phyloP scores from a whole-genome alignment of 2,797 vertebrate species.

The Sebastes glaucus region DNA sequence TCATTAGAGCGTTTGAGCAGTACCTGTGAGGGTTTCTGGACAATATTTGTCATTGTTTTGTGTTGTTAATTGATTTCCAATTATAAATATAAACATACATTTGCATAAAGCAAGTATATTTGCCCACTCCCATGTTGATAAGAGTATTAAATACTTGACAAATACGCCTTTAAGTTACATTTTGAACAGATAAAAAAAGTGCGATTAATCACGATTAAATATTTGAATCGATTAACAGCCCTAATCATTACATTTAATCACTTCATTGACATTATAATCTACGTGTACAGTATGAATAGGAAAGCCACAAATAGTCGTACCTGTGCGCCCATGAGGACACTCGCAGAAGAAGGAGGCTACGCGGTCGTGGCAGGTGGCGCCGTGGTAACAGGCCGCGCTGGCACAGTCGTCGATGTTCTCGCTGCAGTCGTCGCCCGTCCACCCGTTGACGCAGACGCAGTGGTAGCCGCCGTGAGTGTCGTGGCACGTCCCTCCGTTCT shows the following conservation, averaged over 20 bases:
- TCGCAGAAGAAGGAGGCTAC: constrained; percentile 98
- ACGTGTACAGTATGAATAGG: neutral
- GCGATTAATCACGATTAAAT: too few relatives aligned
- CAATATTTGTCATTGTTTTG: too few relatives aligned
- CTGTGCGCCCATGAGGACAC: constrained; percentile 95
- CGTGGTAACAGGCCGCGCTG: constrained; percentile 91
- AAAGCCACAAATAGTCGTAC: constrained; percentile 59
- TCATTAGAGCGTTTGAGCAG: too few relatives aligned
- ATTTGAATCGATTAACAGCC: too few relatives aligned
- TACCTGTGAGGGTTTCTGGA: too few relatives aligned
- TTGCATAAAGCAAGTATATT: too few relatives aligned
- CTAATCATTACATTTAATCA: neutral
- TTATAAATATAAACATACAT: too few relatives aligned
- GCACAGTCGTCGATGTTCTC: constrained; percentile 98
- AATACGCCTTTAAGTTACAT: too few relatives aligned
- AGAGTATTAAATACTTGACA: too few relatives aligned
- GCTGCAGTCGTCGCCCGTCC: constrained; percentile 96
- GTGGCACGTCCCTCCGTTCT: constrained; percentile 96
- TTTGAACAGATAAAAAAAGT: too few relatives aligned
- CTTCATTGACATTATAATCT: neutral
- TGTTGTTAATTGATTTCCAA: too few relatives aligned
- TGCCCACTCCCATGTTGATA: too few relatives aligned
- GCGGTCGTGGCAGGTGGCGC: constrained; percentile 94
- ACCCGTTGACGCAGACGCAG: constrained; percentile 96
- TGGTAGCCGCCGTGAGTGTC: constrained; percentile 92